Evolutionary conservation across 2,113 vertebrate species (phyloP), one percentile per base, ranked within the genome.

Genomic region (Prunella himalayana): DNA sequence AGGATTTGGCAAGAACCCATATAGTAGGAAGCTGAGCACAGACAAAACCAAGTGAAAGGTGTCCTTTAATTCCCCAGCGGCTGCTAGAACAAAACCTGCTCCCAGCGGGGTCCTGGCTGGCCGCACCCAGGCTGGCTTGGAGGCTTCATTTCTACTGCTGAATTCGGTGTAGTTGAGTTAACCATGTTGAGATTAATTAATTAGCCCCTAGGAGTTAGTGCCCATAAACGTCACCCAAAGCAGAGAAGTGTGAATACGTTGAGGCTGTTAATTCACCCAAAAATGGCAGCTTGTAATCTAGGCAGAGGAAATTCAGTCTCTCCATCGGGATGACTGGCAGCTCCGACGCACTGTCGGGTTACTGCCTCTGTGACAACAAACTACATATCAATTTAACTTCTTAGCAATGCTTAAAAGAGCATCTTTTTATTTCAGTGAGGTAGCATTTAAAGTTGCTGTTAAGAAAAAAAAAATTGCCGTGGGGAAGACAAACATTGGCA

Each of bases 111-210:
- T 86, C 86, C 86, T 79, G 84, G 75, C 90, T 93, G 86, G 96
- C 97, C 96, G 94, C 94, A 96, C 96, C 96, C 96, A 78, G 75
- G 96, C 91, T 68, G 42, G 83, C 95, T 95, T 82, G 83, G 97
- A 81, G 39, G 88, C 95, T 97, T 97, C 97, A 84, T 94, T 97
- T 96, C 97, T 92, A 91, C 95, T 88, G 51, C 93, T 82, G 91
- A 96, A 98, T 95, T 96, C 21, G 76, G 88, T 91, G 66, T 97
- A 97, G 97, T 97, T 97, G 97, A 98, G 97, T 97, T 98, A 97
- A 95, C 97, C 93, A 80, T 97, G 97, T 98, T 97, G 97, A 97
- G 97, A 98, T 98, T 98, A 98, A 98, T 99, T 98, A 98, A 98
- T 97, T 97, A 97, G 96, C 94, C 97, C 95, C 95, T 96, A 97